Base-by-base conservation (phyloP, 2,888 invertebrate genomes). In the Amiota communis region DNA sequence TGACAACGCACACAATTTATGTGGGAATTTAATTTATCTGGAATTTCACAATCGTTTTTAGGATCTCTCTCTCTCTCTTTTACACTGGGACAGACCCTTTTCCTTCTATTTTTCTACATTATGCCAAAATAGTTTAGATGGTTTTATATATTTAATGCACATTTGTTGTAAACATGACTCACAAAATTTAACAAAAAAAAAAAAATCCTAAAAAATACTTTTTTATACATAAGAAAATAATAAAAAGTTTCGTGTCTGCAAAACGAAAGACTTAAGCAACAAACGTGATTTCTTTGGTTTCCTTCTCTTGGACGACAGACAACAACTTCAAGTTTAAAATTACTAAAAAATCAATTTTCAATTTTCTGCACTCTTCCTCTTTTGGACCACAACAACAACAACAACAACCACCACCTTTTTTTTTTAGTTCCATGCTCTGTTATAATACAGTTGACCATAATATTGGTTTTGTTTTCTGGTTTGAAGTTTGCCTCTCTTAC, bases 1-100 rank as follows among this genome's bases (percentile, higher is more conserved):
- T 86, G 87, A 87, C 87, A 87, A 81, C 83, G 79, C 81, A 79
- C 81, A 84, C 84, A 85, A 87, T 87, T 87, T 87, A 87, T 87
- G 87, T 87, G 87, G 87, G 87, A 87, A 87, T 83, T 83, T 80
- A 79, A 79, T 77, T 70, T 77, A 76, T 77, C 77, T 71, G 77
- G 79, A 82, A 77, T 81, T 83, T 83, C 81, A 81, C 67, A 17
- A n/a, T 63, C 36, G 17, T 46, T 20, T 17, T 59, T 36, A 36
- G 2, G 3, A 6, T 36, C 36, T 36, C 36, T 36, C 6, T 36
- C 36, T 36, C 36, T 36, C 6, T 36, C 36, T 36, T 2, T 36
- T 6, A 4, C 36, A 4, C 36, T 36, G 4, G 36, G 6, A 4
- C 36, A 4, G 36, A 0, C 36, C 23, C 23, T 51, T 51, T 49